phyloP scores from a whole-genome alignment of 2,113 vertebrate species.

The Saccopteryx bilineata region DNA sequence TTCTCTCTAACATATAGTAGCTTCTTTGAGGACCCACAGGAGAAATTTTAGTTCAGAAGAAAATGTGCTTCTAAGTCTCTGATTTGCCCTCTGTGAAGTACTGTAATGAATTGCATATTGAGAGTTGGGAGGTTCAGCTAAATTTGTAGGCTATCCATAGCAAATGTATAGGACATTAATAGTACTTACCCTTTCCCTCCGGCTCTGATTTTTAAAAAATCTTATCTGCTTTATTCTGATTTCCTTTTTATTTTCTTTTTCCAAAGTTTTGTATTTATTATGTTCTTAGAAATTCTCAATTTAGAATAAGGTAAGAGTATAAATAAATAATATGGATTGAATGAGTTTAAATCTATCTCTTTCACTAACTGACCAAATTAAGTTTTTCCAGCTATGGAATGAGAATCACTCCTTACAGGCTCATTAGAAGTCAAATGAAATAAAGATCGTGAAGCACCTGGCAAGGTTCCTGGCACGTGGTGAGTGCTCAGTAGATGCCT shows the following conservation, averaged over 20 bases:
- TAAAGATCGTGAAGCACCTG: not conserved
- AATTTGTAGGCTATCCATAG: not conserved
- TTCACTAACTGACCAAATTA: not conserved
- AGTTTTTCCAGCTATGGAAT: not conserved
- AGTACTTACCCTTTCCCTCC: not conserved
- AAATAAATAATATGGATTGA: not conserved
- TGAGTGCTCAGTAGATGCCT: not conserved
- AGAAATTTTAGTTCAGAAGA: slow-evolving; percentile 9
- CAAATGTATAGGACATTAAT: not conserved
- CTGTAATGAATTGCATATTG: not conserved
- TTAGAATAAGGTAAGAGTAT: not conserved
- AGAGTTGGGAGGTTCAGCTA: not conserved
- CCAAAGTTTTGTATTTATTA: not conserved
- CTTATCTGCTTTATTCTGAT: not conserved
- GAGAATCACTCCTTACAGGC: not conserved
- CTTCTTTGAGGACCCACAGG: slow-evolving; percentile 31
- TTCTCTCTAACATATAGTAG: not conserved
- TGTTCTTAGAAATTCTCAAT: not conserved
- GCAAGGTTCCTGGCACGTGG: not conserved
- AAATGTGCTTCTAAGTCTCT: not conserved
- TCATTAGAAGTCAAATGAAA: not conserved
- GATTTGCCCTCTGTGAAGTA: not conserved
- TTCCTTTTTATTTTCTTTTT: not conserved
- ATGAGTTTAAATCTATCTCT: slow-evolving; percentile 22
- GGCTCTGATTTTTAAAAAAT: not conserved